Base-by-base conservation (phyloP, 1,140 invertebrate genomes). In the Neodiprion fabricii region DNA sequence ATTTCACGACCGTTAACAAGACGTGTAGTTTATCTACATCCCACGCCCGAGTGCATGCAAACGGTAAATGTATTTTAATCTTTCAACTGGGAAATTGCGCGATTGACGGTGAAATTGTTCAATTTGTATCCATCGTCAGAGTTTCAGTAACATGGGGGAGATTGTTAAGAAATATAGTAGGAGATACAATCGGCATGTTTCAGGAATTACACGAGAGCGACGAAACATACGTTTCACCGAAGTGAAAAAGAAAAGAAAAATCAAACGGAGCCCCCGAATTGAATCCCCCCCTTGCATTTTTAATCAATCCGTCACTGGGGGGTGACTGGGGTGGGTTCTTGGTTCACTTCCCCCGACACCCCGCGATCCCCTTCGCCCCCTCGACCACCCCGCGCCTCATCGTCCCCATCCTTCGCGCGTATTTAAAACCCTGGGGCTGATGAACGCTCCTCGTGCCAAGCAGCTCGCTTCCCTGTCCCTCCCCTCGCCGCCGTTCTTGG, bases 381-480 rank as follows among this genome's bases (percentile, higher is more conserved):
- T 61, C n/a, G 5, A 5, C 28, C 53, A 17, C 53, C 53, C 53
- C 53, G 11, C n/a, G n/a, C 53, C 53, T 61, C 53, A 61, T 87
- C 85, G 86, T 86, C 85, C 83, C 84, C 84, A 85, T 82, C 83
- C 83, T 83, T 82, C 81, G 77, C 83, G 85, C 84, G 86, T 88
- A 88, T 88, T 88, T 88, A 88, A 88, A 88, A 88, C 85, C 85
- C 88, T 86, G 86, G 84, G 87, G 87, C 87, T 88, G 87, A 88
- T 88, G 87, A 88, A 88, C 87, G 85, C 84, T 86, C 85, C 85
- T 87, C 86, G 86, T 86, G 85, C 86, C 86, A 86, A 86, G 84
- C 85, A 85, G 80, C 81, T 81, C 67, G 21, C 23, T 8, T 12
- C 67, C 40, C 67, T 69, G 11, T 2, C 4, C 53, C 65, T 74